These are phyloP conservation scores for Abscondita cerata DNA, from an alignment of 2,888 invertebrate genomes.

Conservation along the genomic window DNA sequence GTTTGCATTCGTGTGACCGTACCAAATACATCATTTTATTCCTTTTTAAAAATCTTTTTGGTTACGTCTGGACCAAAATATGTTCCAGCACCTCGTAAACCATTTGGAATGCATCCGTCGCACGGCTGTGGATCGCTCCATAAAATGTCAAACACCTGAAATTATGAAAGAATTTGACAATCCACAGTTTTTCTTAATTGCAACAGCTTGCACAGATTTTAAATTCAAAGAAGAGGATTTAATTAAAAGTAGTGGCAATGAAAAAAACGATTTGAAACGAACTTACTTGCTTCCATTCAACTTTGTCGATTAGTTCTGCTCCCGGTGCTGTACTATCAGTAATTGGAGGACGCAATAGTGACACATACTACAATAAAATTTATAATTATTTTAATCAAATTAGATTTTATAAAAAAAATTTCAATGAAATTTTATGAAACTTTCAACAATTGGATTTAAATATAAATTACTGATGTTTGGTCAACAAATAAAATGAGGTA, in stretches of 20 bases:
- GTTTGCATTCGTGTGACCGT: constrained; percentile 93
- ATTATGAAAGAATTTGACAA: not conserved
- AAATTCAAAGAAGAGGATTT: not conserved
- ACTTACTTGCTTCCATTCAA: constrained; percentile 89
- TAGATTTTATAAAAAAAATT: no score
- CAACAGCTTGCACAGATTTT: no score
- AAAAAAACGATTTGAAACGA: not conserved
- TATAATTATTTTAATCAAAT: no score
- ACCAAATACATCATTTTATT: constrained; percentile 81
- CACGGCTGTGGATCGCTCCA: constrained; percentile 91
- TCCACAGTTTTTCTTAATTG: not conserved
- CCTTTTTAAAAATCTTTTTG: constrained; percentile 73
- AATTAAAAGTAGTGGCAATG: not conserved
- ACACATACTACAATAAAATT: constrained; percentile 75
- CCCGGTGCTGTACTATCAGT: constrained; percentile 69
- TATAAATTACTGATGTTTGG: no score
- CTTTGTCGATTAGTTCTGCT: constrained; percentile 76
- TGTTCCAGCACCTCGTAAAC: constrained; percentile 87
- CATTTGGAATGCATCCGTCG: constrained; percentile 82
- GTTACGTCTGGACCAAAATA: constrained; percentile 94
- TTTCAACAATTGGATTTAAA: no score
- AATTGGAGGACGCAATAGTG: constrained; percentile 83
- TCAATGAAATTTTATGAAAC: no score
- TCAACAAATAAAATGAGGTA: no score
- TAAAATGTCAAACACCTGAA: constrained; percentile 87